phyloP scores from a whole-genome alignment of 2,888 invertebrate species.

The Strigamia maritima region DNA sequence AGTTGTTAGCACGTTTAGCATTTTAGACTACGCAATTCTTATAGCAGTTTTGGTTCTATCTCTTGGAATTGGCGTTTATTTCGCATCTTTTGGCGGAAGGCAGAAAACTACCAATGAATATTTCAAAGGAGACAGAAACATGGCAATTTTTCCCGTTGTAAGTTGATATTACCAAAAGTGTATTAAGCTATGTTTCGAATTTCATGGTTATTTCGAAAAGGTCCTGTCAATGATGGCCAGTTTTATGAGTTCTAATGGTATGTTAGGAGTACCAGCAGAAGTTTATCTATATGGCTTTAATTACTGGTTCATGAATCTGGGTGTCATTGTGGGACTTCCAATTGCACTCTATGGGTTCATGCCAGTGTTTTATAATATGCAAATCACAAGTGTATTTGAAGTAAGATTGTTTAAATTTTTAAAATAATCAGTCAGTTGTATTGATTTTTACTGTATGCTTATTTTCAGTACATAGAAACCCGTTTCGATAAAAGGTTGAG shows the following conservation, averaged over 20 bases:
- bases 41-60: conserved; percentile 16
- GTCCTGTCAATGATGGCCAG: conserved; percentile 36
- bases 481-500: neutral
- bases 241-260: conserved; percentile 36
- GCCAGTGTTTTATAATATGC: conserved; percentile 37
- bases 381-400: conserved; percentile 38
- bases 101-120: conserved; percentile 39
- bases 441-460: too few relatives aligned
- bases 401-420: conserved; percentile 26
- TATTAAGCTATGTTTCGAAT: neutral
- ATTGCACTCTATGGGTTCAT: conserved; percentile 22
- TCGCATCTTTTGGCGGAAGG: conserved; percentile 34
- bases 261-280: conserved; percentile 38
- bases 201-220: neutral
- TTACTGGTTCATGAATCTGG: conserved; percentile 15
- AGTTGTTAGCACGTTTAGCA: neutral
- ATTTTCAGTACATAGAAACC: neutral
- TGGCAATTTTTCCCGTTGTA: conserved; percentile 31
- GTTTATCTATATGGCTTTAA: conserved; percentile 34
- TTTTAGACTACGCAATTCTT: conserved; percentile 37
- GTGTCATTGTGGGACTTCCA: conserved; percentile 22
- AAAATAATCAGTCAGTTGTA: too few relatives aligned
- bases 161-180: neutral
- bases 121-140: conserved; percentile 33
- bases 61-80: conserved; percentile 36